Evolutionary conservation across 2,888 invertebrate species (phyloP).

Genomic region (Tenthredo livida): DNA sequence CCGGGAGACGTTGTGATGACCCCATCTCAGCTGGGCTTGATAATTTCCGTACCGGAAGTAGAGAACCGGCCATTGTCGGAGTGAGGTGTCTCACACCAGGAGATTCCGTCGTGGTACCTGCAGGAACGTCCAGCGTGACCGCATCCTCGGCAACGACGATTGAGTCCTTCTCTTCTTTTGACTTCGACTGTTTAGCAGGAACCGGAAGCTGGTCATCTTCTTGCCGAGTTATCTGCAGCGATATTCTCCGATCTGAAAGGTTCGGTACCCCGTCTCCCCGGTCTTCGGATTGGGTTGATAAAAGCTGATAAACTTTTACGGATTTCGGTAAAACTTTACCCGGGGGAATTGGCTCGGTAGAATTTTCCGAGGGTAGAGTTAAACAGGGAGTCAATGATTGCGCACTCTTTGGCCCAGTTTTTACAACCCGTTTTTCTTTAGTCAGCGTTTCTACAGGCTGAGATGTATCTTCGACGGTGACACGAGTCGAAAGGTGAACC

Average conservation of each 20-base stretch:
- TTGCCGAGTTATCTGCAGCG: conserved; percentile 64
- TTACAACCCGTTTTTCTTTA: background rate
- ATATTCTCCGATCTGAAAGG: conserved; percentile 65
- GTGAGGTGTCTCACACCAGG: conserved; percentile 47
- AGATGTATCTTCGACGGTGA: conserved; percentile 12
- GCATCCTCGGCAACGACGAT: conserved; percentile 56
- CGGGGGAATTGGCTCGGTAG: background rate
- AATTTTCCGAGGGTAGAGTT: background rate
- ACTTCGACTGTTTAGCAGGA: background rate
- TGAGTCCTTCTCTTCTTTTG: conserved; percentile 56
- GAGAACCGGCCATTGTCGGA: conserved; percentile 53
- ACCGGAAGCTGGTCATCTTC: conserved; percentile 57
- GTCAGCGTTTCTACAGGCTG: background rate
- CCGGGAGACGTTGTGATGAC: conserved; percentile 58
- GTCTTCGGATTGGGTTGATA: conserved; percentile 71
- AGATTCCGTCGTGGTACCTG: conserved; percentile 11
- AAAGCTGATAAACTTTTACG: conserved; percentile 67
- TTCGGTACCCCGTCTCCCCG: conserved; percentile 61
- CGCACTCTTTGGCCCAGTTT: background rate
- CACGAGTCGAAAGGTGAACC: background rate
- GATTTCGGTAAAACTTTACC: conserved; percentile 61
- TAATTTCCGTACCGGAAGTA: conserved; percentile 61
- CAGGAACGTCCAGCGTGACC: conserved; percentile 57
- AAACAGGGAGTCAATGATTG: background rate
- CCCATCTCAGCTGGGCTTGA: conserved; percentile 66